A percentile compares a stretch with the other conserved stretches of the same genome.
phyloP scores from a whole-genome alignment of 1,140 invertebrate genomes.

The Hetaerina americana region DNA sequence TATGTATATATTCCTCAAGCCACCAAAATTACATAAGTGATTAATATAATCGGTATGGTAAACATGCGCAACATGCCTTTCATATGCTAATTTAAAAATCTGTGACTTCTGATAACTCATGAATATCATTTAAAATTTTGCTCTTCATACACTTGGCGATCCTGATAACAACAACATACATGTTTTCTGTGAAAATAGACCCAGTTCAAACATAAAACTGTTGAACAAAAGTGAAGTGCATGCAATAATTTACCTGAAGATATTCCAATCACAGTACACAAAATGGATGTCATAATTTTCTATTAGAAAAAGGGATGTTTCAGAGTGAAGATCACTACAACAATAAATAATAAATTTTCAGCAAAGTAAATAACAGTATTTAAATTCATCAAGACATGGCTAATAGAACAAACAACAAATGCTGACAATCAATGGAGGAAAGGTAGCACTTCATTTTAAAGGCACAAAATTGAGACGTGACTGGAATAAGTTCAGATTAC shows the following conservation, averaged over 20 bases:
- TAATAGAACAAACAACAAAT: neutral
- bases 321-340: neutral
- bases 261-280: neutral
- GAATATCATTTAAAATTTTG: conserved; percentile 1
- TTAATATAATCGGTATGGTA: neutral
- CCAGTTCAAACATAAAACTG: neutral
- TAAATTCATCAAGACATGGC: neutral
- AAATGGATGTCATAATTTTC: neutral
- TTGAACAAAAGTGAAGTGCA: neutral
- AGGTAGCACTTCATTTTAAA: neutral
- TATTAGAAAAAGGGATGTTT: neutral
- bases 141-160: neutral
- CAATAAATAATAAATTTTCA: neutral
- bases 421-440: neutral
- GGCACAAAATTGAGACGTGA: neutral
- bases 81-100: neutral
- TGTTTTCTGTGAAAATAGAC: neutral
- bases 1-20: neutral
- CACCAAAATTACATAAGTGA: neutral
- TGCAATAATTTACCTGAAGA: neutral
- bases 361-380: neutral
- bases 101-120: neutral
- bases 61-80: neutral
- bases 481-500: neutral
- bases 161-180: neutral